A percentile compares a stretch with the other conserved stretches of the same genome.
phyloP scores from a whole-genome alignment of 1,140 invertebrate genomes.

The Matsumurasca onukii region DNA sequence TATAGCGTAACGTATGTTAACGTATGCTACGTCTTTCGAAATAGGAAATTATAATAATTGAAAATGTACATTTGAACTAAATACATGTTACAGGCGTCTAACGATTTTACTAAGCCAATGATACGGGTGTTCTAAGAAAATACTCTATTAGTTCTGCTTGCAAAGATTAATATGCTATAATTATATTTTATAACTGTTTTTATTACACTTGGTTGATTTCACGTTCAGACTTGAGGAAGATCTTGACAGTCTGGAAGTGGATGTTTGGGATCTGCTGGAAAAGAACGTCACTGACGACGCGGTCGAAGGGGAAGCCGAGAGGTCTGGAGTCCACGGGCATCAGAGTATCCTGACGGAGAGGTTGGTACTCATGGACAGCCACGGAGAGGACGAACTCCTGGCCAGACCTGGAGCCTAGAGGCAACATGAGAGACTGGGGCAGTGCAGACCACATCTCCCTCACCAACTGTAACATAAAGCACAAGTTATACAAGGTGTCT shows the following conservation, averaged over 20 bases:
- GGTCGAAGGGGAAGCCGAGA: slow-evolving; percentile 38
- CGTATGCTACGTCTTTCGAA: no score
- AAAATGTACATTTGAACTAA: no score
- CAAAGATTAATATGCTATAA: no score
- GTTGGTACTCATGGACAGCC: slow-evolving; percentile 51
- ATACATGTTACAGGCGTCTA: no score
- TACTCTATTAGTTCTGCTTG: no score
- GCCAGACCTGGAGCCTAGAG: slow-evolving; percentile 59
- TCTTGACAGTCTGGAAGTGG: slow-evolving; percentile 15
- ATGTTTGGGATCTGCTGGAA: slow-evolving; percentile 37
- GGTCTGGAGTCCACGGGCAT: slow-evolving; percentile 33
- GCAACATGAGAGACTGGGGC: slow-evolving; percentile 60
- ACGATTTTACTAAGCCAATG: no score
- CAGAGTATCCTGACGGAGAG: background rate
- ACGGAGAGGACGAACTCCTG: slow-evolving; percentile 60
- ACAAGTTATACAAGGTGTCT: no score
- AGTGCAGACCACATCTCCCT: slow-evolving; percentile 42
- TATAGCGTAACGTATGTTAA: no score
- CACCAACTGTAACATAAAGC: no score
- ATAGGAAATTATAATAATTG: no score
- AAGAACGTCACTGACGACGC: slow-evolving; percentile 29
- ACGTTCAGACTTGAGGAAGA: background rate
- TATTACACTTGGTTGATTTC: background rate
- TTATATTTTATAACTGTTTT: no score
- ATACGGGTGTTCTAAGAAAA: no score